phyloP scores from a whole-genome alignment of 2,888 invertebrate genomes.

The Phaonia tiefii region DNA sequence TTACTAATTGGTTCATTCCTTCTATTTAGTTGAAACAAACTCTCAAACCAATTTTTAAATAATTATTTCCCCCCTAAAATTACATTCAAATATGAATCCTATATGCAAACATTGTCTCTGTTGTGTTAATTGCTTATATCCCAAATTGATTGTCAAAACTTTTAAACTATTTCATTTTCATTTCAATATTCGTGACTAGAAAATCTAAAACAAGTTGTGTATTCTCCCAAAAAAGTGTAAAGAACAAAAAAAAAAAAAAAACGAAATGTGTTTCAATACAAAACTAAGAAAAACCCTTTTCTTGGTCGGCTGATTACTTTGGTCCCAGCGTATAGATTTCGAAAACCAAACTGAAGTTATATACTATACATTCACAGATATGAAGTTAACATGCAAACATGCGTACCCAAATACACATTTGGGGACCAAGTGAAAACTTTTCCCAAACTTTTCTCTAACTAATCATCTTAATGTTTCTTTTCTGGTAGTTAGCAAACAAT shows the following conservation, averaged over 20 bases:
- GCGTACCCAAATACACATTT: background rate
- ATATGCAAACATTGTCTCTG: background rate
- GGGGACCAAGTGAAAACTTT: background rate
- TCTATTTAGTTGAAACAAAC: no score
- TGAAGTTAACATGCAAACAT: no score
- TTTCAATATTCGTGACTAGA: constrained; percentile 22
- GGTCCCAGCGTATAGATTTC: background rate
- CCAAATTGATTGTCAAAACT: constrained; percentile 26
- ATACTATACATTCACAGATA: no score
- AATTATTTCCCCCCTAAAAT: no score
- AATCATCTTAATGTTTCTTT: constrained; percentile 55
- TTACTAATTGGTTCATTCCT: no score
- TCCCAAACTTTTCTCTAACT: constrained; percentile 48
- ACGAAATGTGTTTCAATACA: background rate
- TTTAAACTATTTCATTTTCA: constrained; percentile 18
- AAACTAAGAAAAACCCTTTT: constrained; percentile 4
- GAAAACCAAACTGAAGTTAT: background rate
- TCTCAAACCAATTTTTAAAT: no score
- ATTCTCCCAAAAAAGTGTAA: no score
- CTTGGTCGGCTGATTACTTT: background rate
- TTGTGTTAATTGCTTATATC: constrained; percentile 5
- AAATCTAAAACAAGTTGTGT: background rate
- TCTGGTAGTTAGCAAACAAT: constrained; percentile 14
- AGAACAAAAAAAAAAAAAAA: no score
- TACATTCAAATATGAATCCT: no score